These are phyloP conservation scores for Priocnemis perturbator DNA, from an alignment of 2,888 invertebrate species.

Conservation along the genomic window DNA sequence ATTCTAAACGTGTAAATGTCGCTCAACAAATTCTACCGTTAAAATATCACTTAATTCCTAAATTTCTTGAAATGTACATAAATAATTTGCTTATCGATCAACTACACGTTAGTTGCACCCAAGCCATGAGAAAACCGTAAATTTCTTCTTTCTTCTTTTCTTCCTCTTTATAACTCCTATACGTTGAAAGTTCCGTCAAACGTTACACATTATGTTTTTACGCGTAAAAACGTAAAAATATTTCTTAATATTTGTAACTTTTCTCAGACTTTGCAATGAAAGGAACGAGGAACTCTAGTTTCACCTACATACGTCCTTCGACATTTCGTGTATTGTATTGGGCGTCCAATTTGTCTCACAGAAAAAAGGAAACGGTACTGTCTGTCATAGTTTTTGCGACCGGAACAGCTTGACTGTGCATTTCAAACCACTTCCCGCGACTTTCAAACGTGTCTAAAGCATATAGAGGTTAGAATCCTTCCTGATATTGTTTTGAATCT, in stretches of 20 bases:
- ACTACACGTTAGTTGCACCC: conserved; percentile 41
- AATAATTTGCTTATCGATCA: conserved; percentile 54
- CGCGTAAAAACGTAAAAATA: conserved; percentile 36
- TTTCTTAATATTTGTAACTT: conserved; percentile 40
- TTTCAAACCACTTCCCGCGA: conserved; percentile 44
- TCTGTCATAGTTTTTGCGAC: conserved; percentile 10
- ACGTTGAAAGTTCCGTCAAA: conserved; percentile 24
- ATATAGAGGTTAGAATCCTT: conserved; percentile 84
- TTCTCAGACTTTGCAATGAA: conserved; percentile 29
- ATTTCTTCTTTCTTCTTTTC: conserved; percentile 25
- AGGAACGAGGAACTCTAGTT: conserved; percentile 29
- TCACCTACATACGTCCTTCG: conserved; percentile 23
- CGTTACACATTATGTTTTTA: conserved; percentile 26
- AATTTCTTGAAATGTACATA: conserved; percentile 54
- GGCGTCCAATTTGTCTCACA: conserved; percentile 23
- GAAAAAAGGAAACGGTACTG: conserved; percentile 25
- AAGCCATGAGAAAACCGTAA: conserved; percentile 30
- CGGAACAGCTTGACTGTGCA: conserved; percentile 27
- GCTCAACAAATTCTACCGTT: conserved; percentile 54
- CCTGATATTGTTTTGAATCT: conserved; percentile 91
- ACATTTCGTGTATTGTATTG: conserved; percentile 28
- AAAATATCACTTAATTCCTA: conserved; percentile 55
- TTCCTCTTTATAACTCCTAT: conserved; percentile 20
- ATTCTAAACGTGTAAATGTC: conserved; percentile 53
- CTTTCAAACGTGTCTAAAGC: conserved; percentile 58